phyloP scores from a whole-genome alignment of 2,888 invertebrate genomes.

The Lydus trimaculatus region DNA sequence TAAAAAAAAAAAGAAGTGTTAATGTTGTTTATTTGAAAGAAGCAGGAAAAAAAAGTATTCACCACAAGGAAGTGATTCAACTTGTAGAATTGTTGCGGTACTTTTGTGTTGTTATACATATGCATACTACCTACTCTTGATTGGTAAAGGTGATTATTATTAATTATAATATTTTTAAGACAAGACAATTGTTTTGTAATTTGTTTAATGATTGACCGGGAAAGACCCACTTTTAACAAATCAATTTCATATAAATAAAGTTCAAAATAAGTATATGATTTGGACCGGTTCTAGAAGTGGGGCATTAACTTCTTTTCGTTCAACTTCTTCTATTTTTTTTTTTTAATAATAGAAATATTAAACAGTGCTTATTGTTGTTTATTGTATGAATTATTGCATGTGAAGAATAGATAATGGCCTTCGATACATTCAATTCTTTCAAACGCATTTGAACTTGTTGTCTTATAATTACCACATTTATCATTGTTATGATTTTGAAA shows the following conservation, averaged over 20 bases:
- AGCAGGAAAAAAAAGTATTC: no score
- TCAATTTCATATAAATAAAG: not conserved
- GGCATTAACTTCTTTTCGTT: not conserved
- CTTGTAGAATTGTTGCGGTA: not conserved
- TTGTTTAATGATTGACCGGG: not conserved
- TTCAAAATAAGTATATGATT: not conserved
- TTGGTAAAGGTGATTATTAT: not conserved
- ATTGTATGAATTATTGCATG: not conserved
- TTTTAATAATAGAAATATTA: not conserved
- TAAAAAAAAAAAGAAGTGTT: not conserved
- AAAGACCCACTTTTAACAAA: not conserved
- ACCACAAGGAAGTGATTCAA: not conserved
- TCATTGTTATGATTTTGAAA: not conserved
- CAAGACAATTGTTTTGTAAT: not conserved
- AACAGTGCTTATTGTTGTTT: not conserved
- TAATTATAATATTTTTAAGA: not conserved
- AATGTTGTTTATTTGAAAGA: not conserved
- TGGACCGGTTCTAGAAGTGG: not conserved
- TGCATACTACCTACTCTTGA: not conserved
- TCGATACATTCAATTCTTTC: not conserved
- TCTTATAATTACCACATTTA: not conserved
- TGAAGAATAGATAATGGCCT: not conserved
- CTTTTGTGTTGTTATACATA: not conserved
- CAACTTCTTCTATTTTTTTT: not conserved
- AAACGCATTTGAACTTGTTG: not conserved